Conservation (phyloP, 2,888 invertebrate species). For the Prosapia bicincta region DNA sequence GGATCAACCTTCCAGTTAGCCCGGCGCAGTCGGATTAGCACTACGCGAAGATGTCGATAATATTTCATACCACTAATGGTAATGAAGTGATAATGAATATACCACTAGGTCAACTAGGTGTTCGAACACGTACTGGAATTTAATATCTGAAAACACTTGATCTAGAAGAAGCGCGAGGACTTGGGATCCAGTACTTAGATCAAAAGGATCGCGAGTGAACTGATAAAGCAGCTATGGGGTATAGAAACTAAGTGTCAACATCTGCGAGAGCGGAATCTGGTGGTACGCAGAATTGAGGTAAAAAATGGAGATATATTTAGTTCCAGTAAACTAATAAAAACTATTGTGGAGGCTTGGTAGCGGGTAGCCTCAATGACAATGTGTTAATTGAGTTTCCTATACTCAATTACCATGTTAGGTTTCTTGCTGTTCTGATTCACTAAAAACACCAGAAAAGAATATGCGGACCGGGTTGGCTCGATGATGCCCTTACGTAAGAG, state of each 20-base stretch:
- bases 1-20: too few relatives aligned
- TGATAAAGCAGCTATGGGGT: slow-evolving; percentile 17
- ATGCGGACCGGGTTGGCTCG: too few relatives aligned
- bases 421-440: slow-evolving; percentile 32
- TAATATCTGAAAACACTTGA: slow-evolving; percentile 25
- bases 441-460: slow-evolving; percentile 30
- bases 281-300: slow-evolving; percentile 29
- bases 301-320: slow-evolving; percentile 20
- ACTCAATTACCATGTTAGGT: slow-evolving; percentile 34
- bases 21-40: too few relatives aligned
- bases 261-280: slow-evolving; percentile 22
- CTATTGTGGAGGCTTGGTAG: slow-evolving; percentile 15
- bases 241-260: slow-evolving; percentile 19
- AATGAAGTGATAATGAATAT: slow-evolving; percentile 15
- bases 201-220: slow-evolving; percentile 28
- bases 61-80: too few relatives aligned
- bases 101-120: slow-evolving; percentile 33
- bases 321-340: slow-evolving; percentile 8
- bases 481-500: too few relatives aligned
- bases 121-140: slow-evolving; percentile 28
- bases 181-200: slow-evolving; percentile 23
- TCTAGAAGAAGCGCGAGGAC: slow-evolving; percentile 30
- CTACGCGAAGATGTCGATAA: too few relatives aligned
- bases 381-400: slow-evolving; percentile 18
- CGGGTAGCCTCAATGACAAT: slow-evolving; percentile 5